Conservation (phyloP, 64 coral and sea anemone genomes). For the Pocillopora verrucosa region DNA sequence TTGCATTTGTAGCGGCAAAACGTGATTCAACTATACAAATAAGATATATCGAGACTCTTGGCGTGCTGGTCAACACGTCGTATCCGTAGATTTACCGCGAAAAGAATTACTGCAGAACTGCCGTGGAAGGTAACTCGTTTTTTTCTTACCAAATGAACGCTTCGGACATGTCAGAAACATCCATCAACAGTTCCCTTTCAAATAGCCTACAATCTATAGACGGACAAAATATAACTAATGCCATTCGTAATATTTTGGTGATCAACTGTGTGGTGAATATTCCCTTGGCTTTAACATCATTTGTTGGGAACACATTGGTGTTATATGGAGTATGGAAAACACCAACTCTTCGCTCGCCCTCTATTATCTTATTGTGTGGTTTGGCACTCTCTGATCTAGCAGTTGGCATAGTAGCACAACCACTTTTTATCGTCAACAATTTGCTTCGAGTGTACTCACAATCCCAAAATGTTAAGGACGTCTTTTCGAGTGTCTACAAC, state of each 20-base stretch:
- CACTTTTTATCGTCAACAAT: neutral
- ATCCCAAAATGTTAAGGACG: neutral
- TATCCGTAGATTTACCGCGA: too few relatives aligned
- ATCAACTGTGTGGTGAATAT: conserved; percentile 4
- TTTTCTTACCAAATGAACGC: too few relatives aligned
- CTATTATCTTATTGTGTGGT: neutral
- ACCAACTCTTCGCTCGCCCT: conserved; percentile 3
- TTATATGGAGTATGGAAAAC: neutral
- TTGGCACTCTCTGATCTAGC: conserved; percentile 4
- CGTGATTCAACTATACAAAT: too few relatives aligned
- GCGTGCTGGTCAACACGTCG: too few relatives aligned
- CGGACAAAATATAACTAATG: neutral
- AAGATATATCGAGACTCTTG: too few relatives aligned
- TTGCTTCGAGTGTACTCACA: neutral
- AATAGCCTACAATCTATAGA: neutral
- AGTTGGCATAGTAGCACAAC: neutral
- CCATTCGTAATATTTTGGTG: neutral
- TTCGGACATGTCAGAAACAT: too few relatives aligned
- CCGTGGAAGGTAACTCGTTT: too few relatives aligned
- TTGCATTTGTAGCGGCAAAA: too few relatives aligned
- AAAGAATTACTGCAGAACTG: too few relatives aligned
- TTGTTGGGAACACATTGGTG: neutral
- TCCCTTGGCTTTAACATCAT: neutral
- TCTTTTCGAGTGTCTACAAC: neutral
- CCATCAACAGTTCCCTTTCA: neutral